phyloP scores from a whole-genome alignment of 23 tunicate genomes.

The Ciona savignyi region DNA sequence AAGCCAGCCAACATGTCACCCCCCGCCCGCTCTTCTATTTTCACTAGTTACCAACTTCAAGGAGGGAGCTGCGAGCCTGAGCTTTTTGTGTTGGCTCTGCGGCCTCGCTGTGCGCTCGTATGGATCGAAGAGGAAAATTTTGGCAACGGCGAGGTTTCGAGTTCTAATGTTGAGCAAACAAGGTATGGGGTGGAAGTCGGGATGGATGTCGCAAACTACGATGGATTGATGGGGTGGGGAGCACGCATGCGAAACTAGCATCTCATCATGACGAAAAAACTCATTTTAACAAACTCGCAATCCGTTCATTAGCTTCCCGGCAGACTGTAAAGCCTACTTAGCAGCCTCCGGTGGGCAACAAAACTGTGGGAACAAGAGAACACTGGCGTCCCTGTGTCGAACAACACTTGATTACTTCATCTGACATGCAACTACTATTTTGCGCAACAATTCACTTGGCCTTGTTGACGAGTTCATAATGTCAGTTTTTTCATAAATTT shows the following conservation, averaged over 20 bases:
- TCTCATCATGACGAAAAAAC: neutral
- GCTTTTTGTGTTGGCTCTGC: slow-evolving; percentile 24
- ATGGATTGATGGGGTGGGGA: neutral
- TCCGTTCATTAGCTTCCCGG: neutral
- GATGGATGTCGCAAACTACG: slow-evolving; percentile 38
- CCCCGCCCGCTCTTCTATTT: slow-evolving; percentile 8
- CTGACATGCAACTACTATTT: too few species aligned
- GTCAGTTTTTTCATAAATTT: too few species aligned
- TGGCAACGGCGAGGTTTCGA: slow-evolving; percentile 64
- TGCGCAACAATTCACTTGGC: too few species aligned
- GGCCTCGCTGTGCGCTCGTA: slow-evolving; percentile 27
- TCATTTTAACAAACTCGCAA: neutral
- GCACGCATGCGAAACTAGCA: neutral
- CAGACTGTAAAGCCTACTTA: slow-evolving; percentile 1
- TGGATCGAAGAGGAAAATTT: slow-evolving; percentile 66
- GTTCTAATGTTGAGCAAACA: slow-evolving; percentile 63
- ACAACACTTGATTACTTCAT: too few species aligned
- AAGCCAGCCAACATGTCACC: slow-evolving; percentile 7
- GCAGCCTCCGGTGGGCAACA: neutral
- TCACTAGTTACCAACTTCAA: slow-evolving; percentile 11
- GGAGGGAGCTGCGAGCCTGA: slow-evolving; percentile 1
- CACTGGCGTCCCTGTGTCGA: neutral
- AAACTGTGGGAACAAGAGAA: neutral
- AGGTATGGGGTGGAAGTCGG: neutral
- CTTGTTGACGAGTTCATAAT: too few species aligned